phyloP scores from a whole-genome alignment of 1,140 invertebrate species.

The Euura lappo region DNA sequence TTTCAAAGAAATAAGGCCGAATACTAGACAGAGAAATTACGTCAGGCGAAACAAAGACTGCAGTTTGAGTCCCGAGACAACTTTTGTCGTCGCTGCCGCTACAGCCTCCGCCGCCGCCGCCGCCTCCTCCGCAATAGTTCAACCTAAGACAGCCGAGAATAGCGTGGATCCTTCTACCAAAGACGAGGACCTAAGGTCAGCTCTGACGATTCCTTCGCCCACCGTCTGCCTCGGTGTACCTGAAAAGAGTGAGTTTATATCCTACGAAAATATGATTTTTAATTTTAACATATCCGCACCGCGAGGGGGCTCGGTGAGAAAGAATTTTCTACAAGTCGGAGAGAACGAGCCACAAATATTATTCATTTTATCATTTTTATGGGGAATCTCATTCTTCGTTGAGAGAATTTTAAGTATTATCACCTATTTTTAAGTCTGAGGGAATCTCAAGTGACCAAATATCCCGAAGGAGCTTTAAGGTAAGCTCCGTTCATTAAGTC shows the following conservation, averaged over 20 bases:
- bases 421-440: background rate
- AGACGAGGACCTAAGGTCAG: slow-evolving; percentile 55
- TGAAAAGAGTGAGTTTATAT: slow-evolving; percentile 54
- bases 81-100: slow-evolving; percentile 19
- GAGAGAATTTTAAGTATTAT: no score
- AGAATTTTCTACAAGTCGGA: no score
- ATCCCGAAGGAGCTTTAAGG: background rate
- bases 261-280: background rate
- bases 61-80: slow-evolving; percentile 57
- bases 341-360: no score
- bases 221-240: slow-evolving; percentile 26
- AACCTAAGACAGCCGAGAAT: slow-evolving; percentile 25
- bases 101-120: slow-evolving; percentile 2
- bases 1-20: slow-evolving; percentile 68
- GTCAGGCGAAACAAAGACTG: slow-evolving; percentile 68
- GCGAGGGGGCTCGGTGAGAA: no score
- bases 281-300: no score
- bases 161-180: slow-evolving; percentile 48
- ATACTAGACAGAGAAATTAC: slow-evolving; percentile 68
- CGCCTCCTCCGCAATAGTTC: slow-evolving; percentile 22
- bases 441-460: background rate
- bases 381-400: no score
- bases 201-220: slow-evolving; percentile 38
- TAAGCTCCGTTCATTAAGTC: background rate
- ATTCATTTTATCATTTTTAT: no score